Percentiles rank a stretch among this genome's conserved stretches.
These are phyloP conservation scores for Drosophila setifemur DNA, from an alignment of 1,140 invertebrate genomes.

Conservation along the genomic window DNA sequence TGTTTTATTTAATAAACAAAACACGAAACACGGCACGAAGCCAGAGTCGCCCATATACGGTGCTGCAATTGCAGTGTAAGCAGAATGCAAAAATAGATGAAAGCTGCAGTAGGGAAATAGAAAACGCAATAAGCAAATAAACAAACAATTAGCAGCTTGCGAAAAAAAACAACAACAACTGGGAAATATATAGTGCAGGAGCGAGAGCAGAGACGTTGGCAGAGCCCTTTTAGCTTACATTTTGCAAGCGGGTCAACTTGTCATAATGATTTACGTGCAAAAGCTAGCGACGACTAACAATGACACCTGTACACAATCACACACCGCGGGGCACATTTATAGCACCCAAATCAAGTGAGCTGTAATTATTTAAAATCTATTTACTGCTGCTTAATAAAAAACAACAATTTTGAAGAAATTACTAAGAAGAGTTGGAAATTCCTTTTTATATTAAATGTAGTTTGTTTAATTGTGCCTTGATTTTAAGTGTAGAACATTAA, in stretches of 20 bases:
- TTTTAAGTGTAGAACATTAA: too few species aligned
- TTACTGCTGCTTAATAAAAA: too few species aligned
- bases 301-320: slow-evolving; percentile 42
- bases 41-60: background rate
- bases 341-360: background rate
- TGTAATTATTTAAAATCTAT: background rate
- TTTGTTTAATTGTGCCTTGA: too few species aligned
- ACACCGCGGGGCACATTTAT: background rate
- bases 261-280: slow-evolving; percentile 69
- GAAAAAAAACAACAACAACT: slow-evolving; percentile 14
- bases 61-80: slow-evolving; percentile 31
- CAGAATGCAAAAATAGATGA: slow-evolving; percentile 4
- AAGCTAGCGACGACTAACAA: slow-evolving; percentile 41
- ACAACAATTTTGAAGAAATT: too few species aligned
- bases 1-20: slow-evolving; percentile 61
- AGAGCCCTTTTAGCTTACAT: slow-evolving; percentile 32
- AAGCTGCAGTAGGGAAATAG: slow-evolving; percentile 41
- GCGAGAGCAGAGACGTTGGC: slow-evolving; percentile 24
- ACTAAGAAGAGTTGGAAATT: too few species aligned
- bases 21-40: slow-evolving; percentile 14
- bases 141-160: slow-evolving; percentile 70
- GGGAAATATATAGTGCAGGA: slow-evolving; percentile 3
- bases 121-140: slow-evolving; percentile 67
- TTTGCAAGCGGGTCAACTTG: slow-evolving; percentile 74
- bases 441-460: too few species aligned